Base-by-base conservation (phyloP, 2,113 vertebrate species). In the Bungarus multicinctus region DNA sequence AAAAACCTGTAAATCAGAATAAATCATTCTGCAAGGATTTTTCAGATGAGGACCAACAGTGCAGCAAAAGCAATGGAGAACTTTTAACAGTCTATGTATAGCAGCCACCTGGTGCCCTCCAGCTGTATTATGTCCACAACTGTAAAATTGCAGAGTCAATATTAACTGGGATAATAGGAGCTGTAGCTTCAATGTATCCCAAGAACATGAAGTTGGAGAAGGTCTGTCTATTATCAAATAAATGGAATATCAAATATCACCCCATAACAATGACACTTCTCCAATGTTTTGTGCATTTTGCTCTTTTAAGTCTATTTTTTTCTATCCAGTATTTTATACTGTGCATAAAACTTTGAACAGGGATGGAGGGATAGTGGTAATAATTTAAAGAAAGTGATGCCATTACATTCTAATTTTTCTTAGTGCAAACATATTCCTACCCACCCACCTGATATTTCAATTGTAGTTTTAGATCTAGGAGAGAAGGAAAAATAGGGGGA, bases 1-100 rank as follows among this genome's bases (percentile, higher is more conserved):
- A 1, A 58, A 86, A 50, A 23, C 2, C 9, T 54, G 52, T 30
- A 30, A 95, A 94, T 85, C 81, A 94, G 64, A 85, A 93, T 95
- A 95, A 94, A 54, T 12, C 1, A 92, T 93, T 57, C 45, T 47
- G 91, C 93, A 94, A 96, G 94, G 95, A 95, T 95, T 96, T 95
- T 60, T 93, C 60, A 94, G 87, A 0, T 0, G 45, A 92, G 39
- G 74, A 88, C 93, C 95, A 91, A 94, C 94, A 95, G 60, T 90
- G 90, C 95, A 95, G 93, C 94, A 89, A 34, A 43, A 91, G 18
- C 92, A 14, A 4, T 58, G 20, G 39, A 74, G 5, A 20, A 16
- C 93, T 81, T 93, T 74, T 57, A 89, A 93, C 93, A 43, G 94
- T 94, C 94, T 94, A 74, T 43, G 43, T 43, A 43, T n/a, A 90